A percentile compares a stretch with the other conserved stretches of the same genome.
These are phyloP conservation scores for Percopsis omiscomaycus DNA, from an alignment of 2,797 vertebrate species.

Conservation along the genomic window DNA sequence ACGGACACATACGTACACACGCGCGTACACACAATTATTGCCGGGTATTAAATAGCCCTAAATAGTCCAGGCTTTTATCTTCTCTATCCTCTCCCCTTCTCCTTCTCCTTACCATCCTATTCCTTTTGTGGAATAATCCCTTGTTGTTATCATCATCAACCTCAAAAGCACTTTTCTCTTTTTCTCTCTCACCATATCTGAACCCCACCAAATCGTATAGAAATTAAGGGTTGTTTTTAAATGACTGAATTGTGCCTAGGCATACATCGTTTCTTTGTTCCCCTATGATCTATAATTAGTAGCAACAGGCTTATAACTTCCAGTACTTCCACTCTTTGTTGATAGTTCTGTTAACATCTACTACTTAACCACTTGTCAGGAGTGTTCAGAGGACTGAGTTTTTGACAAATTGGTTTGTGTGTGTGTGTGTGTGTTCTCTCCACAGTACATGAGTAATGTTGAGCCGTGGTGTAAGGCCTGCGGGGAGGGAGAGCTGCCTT, in stretches of 20 bases:
- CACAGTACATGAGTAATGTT: slow-evolving; percentile 95
- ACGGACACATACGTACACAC: not conserved
- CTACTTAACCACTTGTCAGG: not conserved
- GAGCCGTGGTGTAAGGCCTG: slow-evolving; percentile 98
- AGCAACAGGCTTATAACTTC: no score
- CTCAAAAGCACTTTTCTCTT: slow-evolving; percentile 12
- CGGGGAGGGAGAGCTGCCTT: slow-evolving; percentile 94
- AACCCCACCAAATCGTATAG: no score
- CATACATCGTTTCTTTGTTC: not conserved
- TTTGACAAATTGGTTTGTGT: not conserved
- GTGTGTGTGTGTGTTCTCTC: slow-evolving; percentile 20
- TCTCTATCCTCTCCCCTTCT: no score
- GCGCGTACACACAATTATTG: not conserved
- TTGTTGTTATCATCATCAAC: slow-evolving; percentile 21
- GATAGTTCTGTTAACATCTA: not conserved
- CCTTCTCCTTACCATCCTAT: not conserved
- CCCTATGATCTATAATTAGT: not conserved
- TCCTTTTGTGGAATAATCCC: slow-evolving; percentile 24
- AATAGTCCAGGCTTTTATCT: not conserved
- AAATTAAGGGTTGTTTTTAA: no score
- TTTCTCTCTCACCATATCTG: slow-evolving; percentile 11
- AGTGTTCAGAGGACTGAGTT: not conserved
- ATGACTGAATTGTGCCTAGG: no score
- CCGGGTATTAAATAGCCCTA: not conserved
- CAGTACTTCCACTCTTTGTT: not conserved